A percentile compares a stretch with the other conserved stretches of the same genome.
Evolutionary conservation across 1,140 invertebrate species (phyloP).

Genomic region (Drosophila lacertosa): DNA sequence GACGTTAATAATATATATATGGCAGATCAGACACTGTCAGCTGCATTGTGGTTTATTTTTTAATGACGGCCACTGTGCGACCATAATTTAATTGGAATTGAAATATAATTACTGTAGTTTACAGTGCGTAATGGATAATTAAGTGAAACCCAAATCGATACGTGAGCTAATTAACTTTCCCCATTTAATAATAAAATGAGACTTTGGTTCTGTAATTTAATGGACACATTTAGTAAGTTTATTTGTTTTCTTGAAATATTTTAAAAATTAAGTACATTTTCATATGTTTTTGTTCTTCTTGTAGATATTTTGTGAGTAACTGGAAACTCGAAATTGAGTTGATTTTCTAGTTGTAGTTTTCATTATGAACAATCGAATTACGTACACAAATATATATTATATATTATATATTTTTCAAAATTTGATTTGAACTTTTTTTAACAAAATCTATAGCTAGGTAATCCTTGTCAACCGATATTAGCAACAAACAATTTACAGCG

Average conservation of each 20-base stretch:
- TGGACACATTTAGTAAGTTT: constrained; percentile 61
- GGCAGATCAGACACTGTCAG: constrained; percentile 6
- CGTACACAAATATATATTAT: constrained; percentile 67
- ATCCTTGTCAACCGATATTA: constrained; percentile 17
- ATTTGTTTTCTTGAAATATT: constrained; percentile 37
- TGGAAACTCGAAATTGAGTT: constrained; percentile 27
- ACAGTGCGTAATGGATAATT: not conserved
- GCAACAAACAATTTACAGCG: constrained; percentile 23
- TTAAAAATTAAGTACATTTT: constrained; percentile 38
- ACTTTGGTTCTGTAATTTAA: constrained; percentile 48
- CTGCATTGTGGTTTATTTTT: constrained; percentile 49
- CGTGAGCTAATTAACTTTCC: not conserved
- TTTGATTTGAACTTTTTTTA: constrained; percentile 34
- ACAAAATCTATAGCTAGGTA: constrained; percentile 52
- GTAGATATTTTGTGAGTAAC: constrained; percentile 29
- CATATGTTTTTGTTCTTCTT: not conserved
- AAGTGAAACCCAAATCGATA: not conserved
- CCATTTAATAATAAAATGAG: too few relatives aligned
- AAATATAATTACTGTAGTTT: constrained; percentile 49
- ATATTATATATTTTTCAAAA: constrained; percentile 58
- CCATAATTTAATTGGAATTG: constrained; percentile 62
- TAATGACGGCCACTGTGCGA: constrained; percentile 44
- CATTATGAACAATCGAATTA: constrained; percentile 70
- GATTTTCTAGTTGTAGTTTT: constrained; percentile 16
- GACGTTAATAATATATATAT: constrained; percentile 45